Conservation (phyloP, 2,113 vertebrate genomes). For the Rhabdornis inornatus region DNA sequence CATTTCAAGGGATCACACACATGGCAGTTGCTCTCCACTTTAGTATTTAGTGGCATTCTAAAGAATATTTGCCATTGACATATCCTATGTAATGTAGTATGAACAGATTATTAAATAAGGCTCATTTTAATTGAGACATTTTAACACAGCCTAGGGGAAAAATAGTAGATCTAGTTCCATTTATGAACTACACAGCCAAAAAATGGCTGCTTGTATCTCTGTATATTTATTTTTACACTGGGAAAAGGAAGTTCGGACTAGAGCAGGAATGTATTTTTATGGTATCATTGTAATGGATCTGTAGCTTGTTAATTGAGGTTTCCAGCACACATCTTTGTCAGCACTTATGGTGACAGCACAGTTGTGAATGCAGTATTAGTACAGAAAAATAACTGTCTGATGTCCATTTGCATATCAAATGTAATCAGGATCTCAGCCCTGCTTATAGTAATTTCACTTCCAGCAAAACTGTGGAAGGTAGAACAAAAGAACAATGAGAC, state of each 20-base stretch:
- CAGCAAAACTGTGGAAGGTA: not conserved
- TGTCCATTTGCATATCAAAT: not conserved
- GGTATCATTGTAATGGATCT: not conserved
- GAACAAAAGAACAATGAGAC: not conserved
- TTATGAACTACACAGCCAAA: not conserved
- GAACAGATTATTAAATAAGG: not conserved
- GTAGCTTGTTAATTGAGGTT: not conserved
- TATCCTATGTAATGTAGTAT: not conserved
- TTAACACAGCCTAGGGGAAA: not conserved
- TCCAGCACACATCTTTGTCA: not conserved
- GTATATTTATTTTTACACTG: not conserved
- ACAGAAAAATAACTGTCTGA: not conserved
- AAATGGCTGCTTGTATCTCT: not conserved
- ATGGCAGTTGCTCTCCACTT: not conserved
- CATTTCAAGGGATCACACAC: not conserved
- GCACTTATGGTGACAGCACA: not conserved
- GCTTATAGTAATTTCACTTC: not conserved
- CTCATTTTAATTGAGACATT: not conserved
- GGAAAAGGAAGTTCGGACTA: not conserved
- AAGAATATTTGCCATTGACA: not conserved
- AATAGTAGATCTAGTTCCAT: not conserved
- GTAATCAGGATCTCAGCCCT: not conserved
- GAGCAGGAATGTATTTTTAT: not conserved
- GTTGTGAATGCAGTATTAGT: not conserved
- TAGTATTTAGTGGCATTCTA: not conserved